phyloP scores from a whole-genome alignment of 2,797 vertebrate species.

The Enteromius trimaculatus region DNA sequence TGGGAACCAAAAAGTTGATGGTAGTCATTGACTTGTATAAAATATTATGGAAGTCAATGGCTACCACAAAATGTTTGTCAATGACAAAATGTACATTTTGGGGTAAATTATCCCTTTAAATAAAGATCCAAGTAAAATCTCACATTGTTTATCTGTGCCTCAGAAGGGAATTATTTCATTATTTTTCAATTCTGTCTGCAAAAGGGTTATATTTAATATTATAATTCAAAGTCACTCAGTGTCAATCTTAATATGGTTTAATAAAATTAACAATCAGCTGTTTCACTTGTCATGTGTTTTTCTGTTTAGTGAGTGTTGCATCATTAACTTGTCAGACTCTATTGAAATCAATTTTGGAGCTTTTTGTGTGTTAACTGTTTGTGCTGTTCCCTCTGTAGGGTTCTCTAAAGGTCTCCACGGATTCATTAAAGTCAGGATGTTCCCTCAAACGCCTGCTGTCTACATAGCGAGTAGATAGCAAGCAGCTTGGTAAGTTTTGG shows the following conservation, averaged over 20 bases:
- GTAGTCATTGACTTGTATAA: neutral
- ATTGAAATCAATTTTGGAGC: neutral
- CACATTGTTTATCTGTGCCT: neutral
- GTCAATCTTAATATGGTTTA: neutral
- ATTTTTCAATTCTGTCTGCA: neutral
- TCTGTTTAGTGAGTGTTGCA: neutral
- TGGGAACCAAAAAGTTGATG: neutral
- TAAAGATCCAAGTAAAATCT: neutral
- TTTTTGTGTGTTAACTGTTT: neutral
- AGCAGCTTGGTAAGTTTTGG: constrained; percentile 15
- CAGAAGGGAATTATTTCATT: neutral
- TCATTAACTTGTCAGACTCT: neutral
- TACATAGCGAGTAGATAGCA: neutral
- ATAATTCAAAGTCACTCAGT: neutral
- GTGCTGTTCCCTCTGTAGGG: neutral
- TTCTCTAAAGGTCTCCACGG: neutral
- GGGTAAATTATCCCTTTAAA: neutral
- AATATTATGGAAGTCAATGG: neutral
- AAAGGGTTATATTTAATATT: neutral
- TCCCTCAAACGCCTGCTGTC: neutral
- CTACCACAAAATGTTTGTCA: neutral
- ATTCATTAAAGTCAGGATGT: neutral
- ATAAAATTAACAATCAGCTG: neutral
- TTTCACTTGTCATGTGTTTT: neutral
- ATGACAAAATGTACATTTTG: neutral